Conservation (phyloP, 2,888 invertebrate species). For the Scrobipalpa atriplicella region DNA sequence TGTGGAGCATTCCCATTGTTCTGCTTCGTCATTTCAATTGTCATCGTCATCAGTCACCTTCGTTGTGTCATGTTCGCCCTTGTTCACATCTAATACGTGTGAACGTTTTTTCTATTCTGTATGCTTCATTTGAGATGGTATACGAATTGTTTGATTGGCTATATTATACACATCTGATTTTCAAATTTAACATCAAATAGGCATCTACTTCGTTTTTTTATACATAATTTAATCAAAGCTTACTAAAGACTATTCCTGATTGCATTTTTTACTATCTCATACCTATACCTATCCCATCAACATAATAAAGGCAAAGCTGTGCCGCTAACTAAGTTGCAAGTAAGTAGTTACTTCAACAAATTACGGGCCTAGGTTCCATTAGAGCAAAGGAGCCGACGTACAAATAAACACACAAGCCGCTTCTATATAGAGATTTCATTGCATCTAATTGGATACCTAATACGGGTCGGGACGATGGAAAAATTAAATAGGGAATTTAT, state of each 20-base stretch:
- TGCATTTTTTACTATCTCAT: slow-evolving; percentile 27
- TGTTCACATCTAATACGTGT: slow-evolving; percentile 11
- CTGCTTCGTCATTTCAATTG: slow-evolving; percentile 8
- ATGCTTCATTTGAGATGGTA: neutral
- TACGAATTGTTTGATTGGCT: too few relatives aligned
- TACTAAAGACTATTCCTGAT: neutral
- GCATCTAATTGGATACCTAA: slow-evolving; percentile 63
- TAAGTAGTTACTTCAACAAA: slow-evolving; percentile 53
- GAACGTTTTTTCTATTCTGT: neutral
- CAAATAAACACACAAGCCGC: slow-evolving; percentile 56
- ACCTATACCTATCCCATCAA: neutral
- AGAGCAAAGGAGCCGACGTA: slow-evolving; percentile 65
- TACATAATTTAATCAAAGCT: too few relatives aligned
- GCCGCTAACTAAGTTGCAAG: slow-evolving; percentile 62
- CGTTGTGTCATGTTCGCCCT: neutral
- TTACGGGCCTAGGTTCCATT: slow-evolving; percentile 65
- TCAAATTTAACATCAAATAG: too few relatives aligned
- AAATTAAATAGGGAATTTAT: slow-evolving; percentile 20
- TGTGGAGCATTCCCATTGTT: slow-evolving; percentile 15
- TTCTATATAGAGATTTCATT: slow-evolving; percentile 61
- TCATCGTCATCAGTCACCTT: slow-evolving; percentile 22
- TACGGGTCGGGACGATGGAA: slow-evolving; percentile 43
- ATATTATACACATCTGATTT: too few relatives aligned
- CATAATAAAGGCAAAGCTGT: slow-evolving; percentile 16
- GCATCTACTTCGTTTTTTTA: too few relatives aligned